Conservation (phyloP, 1,140 invertebrate genomes). For the Apis dorsata region DNA sequence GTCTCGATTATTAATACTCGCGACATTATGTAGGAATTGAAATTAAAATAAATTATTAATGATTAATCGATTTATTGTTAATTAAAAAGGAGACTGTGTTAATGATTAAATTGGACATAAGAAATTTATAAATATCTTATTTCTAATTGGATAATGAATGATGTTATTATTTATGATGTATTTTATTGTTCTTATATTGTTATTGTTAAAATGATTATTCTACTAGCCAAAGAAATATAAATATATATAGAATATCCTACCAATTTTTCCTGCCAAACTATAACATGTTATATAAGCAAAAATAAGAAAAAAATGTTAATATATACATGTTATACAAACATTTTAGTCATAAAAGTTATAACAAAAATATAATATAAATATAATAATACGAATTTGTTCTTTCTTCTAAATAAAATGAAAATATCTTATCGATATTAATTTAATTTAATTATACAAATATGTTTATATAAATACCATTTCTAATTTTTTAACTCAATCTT, state of each 20-base stretch:
- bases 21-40: constrained; percentile 52
- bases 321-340: too few species aligned
- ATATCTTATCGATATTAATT: too few species aligned
- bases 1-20: background rate
- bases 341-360: too few species aligned
- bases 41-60: constrained; percentile 32
- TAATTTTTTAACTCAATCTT: too few species aligned
- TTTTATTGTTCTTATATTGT: constrained; percentile 50
- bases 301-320: too few species aligned
- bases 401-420: too few species aligned
- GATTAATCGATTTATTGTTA: constrained; percentile 37
- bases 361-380: too few species aligned
- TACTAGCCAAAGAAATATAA: constrained; percentile 52
- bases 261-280: too few species aligned
- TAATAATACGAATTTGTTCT: too few species aligned
- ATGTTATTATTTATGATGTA: constrained; percentile 41
- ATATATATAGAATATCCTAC: background rate
- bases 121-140: background rate
- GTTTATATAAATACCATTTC: too few species aligned
- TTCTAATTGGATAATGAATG: constrained; percentile 32
- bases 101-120: background rate
- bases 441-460: too few species aligned
- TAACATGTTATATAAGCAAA: too few species aligned
- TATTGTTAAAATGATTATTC: constrained; percentile 39
- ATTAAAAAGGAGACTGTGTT: background rate